phyloP scores from a whole-genome alignment of 2,113 vertebrate species.

The Hyperoodon ampullatus region DNA sequence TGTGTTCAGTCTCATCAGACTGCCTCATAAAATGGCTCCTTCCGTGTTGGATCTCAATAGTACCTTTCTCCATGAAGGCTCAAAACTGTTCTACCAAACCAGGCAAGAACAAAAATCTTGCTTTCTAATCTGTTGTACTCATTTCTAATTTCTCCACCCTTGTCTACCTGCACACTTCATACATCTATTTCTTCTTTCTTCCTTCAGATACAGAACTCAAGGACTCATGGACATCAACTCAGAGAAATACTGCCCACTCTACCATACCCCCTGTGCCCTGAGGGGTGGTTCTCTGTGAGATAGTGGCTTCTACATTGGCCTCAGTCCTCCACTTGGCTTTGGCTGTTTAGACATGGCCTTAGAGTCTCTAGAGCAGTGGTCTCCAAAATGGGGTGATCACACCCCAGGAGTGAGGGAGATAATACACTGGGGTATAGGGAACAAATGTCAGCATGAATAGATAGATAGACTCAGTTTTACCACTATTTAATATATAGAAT shows the following conservation, averaged over 20 bases:
- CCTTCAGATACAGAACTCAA: constrained; percentile 3
- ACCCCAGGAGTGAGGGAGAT: background rate
- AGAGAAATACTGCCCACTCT: background rate
- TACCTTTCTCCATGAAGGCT: background rate
- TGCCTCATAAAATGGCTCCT: constrained; percentile 3
- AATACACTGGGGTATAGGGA: background rate
- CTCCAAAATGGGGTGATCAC: background rate
- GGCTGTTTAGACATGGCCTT: background rate
- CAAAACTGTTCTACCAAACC: constrained; percentile 9
- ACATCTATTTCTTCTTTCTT: background rate
- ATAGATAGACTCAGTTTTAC: background rate
- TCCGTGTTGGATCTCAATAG: background rate
- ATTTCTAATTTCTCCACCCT: background rate
- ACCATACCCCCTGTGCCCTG: background rate
- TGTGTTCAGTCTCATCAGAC: background rate
- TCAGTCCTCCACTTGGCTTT: constrained; percentile 2
- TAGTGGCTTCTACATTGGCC: background rate
- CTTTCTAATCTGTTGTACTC: background rate
- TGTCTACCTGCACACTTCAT: background rate
- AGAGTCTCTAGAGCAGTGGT: background rate
- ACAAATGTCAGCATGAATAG: background rate
- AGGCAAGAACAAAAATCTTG: background rate
- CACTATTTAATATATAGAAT: constrained; percentile 21
- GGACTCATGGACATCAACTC: background rate
- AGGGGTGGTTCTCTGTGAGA: background rate